phyloP scores from a whole-genome alignment of 2,797 vertebrate species.

The Enteromius thamalakanensis region DNA sequence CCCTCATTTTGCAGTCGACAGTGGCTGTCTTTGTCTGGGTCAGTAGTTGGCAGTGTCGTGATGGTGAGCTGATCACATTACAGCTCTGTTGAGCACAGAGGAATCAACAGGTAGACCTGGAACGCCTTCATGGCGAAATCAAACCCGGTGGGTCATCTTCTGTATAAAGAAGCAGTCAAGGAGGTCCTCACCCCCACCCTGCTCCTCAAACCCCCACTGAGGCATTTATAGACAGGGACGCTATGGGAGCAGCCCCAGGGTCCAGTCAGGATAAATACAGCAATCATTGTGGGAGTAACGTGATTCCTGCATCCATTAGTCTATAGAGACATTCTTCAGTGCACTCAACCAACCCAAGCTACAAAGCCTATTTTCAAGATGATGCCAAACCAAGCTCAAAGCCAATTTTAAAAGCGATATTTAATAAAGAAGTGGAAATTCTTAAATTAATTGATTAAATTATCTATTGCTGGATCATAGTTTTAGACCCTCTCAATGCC shows the following conservation, averaged over 20 bases:
- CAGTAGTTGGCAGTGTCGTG: conserved; percentile 31
- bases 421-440: neutral
- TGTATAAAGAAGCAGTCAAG: conserved; percentile 58
- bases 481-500: conserved; percentile 16
- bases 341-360: conserved; percentile 26
- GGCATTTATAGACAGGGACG: conserved; percentile 21
- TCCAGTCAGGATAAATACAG: conserved; percentile 40
- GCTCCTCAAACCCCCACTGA: conserved; percentile 43
- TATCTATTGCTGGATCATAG: conserved; percentile 2
- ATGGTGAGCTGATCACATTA: conserved; percentile 43
- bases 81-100: conserved; percentile 27
- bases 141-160: conserved; percentile 37
- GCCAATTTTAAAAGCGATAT: neutral
- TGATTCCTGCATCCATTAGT: conserved; percentile 37
- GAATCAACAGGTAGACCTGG: conserved; percentile 47
- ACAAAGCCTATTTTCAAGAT: conserved; percentile 18
- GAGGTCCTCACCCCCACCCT: conserved; percentile 57
- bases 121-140: conserved; percentile 49
- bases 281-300: conserved; percentile 44
- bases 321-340: conserved; percentile 44
- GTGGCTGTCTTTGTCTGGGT: conserved; percentile 53
- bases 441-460: neutral
- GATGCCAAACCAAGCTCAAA: neutral
- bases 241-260: conserved; percentile 16
- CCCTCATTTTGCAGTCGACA: conserved; percentile 39